phyloP scores from a whole-genome alignment of 2,113 vertebrate species.

The Arvicanthis niloticus region DNA sequence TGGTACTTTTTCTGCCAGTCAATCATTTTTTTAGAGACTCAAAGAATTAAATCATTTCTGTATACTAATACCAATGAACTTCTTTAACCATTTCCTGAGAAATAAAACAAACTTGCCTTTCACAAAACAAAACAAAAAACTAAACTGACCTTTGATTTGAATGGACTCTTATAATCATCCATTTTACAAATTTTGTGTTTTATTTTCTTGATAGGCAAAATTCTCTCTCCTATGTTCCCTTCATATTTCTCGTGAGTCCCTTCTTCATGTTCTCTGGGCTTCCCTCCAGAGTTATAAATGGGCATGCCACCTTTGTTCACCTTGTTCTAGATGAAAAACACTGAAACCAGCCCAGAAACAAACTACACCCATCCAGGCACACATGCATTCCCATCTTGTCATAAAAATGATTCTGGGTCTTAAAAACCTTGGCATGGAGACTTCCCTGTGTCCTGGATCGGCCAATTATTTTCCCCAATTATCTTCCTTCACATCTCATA shows the following conservation, averaged over 20 bases:
- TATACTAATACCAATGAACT: not conserved
- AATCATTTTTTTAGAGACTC: not conserved
- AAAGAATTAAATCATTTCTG: not conserved
- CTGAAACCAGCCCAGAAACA: not conserved
- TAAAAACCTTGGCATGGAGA: not conserved
- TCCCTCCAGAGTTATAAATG: not conserved
- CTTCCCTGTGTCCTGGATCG: not conserved
- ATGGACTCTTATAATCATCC: not conserved
- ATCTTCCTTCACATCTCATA: not conserved
- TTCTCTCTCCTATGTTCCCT: not conserved
- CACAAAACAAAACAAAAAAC: not conserved
- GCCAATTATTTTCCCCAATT: not conserved
- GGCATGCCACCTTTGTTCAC: not conserved
- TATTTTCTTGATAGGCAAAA: constrained; percentile 13
- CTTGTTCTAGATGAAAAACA: not conserved
- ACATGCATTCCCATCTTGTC: not conserved
- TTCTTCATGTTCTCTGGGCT: not conserved
- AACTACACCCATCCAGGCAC: not conserved
- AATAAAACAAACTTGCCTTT: not conserved
- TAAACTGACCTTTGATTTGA: constrained; percentile 15
- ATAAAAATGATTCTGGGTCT: not conserved
- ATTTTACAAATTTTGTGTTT: not conserved
- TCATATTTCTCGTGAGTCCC: not conserved
- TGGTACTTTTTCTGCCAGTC: not conserved
- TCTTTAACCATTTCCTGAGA: constrained; percentile 29